Conservation (phyloP, 2,888 invertebrate species). For the Tipula confusa region DNA sequence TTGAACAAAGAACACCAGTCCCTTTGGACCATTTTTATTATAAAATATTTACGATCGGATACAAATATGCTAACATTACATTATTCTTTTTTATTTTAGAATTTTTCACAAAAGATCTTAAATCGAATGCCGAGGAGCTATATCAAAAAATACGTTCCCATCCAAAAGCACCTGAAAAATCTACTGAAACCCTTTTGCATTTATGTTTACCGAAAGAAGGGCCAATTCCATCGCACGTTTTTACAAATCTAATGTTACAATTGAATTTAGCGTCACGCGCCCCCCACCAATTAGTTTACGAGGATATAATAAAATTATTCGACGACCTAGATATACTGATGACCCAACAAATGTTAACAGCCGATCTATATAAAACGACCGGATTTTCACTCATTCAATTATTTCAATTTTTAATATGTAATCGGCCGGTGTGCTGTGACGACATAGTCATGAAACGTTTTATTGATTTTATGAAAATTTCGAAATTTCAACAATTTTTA, state of each 20-base stretch:
- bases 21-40: too few species aligned
- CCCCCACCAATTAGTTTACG: neutral
- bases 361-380: neutral
- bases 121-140: neutral
- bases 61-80: too few species aligned
- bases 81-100: conserved; percentile 20
- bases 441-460: conserved; percentile 38
- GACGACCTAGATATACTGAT: neutral
- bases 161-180: neutral
- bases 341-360: neutral
- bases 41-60: too few species aligned
- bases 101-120: conserved; percentile 7
- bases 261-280: neutral
- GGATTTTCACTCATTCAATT: conserved; percentile 26
- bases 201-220: neutral
- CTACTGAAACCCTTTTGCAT: neutral
- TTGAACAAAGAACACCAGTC: too few species aligned
- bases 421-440: conserved; percentile 39
- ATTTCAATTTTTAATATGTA: conserved; percentile 29
- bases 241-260: neutral
- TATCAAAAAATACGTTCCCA: neutral
- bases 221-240: neutral
- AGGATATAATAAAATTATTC: neutral
- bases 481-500: conserved; percentile 35
- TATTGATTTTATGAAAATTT: conserved; percentile 37